phyloP scores from a whole-genome alignment of 2,113 vertebrate species.

The Coptodon bakossiorum region DNA sequence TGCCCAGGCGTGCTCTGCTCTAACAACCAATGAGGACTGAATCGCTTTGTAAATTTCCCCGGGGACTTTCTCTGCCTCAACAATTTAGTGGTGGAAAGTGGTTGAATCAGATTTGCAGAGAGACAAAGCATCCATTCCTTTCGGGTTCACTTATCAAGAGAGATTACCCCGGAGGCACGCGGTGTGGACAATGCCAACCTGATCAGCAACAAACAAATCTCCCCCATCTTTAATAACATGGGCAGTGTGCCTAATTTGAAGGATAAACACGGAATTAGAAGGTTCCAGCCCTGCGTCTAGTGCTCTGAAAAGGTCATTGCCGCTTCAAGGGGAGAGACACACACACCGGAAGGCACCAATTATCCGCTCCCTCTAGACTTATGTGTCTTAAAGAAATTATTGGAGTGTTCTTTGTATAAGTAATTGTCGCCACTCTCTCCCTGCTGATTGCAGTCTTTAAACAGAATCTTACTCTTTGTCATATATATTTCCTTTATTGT shows the following conservation, averaged over 20 bases:
- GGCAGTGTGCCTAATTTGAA: slow-evolving; percentile 40
- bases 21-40: slow-evolving; percentile 62
- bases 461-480: background rate
- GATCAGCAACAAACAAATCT: slow-evolving; percentile 64
- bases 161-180: slow-evolving; percentile 56
- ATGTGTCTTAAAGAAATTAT: slow-evolving; percentile 43
- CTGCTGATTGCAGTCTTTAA: slow-evolving; percentile 6
- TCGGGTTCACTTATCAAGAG: slow-evolving; percentile 50
- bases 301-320: slow-evolving; percentile 61
- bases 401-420: slow-evolving; percentile 10
- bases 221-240: slow-evolving; percentile 62
- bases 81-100: slow-evolving; percentile 65
- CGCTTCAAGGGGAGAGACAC: slow-evolving; percentile 36
- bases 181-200: slow-evolving; percentile 53
- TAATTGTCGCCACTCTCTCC: background rate
- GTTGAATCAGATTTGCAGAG: slow-evolving; percentile 65
- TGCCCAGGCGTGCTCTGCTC: slow-evolving; percentile 49
- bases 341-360: slow-evolving; percentile 31
- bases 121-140: slow-evolving; percentile 63
- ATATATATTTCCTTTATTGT: slow-evolving; percentile 22
- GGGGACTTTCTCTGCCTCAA: slow-evolving; percentile 53
- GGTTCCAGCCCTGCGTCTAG: slow-evolving; percentile 27
- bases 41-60: slow-evolving; percentile 66
- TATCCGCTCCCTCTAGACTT: slow-evolving; percentile 22
- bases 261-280: slow-evolving; percentile 56